phyloP scores from a whole-genome alignment of 1,140 invertebrate genomes.

The Solenopsis invicta region DNA sequence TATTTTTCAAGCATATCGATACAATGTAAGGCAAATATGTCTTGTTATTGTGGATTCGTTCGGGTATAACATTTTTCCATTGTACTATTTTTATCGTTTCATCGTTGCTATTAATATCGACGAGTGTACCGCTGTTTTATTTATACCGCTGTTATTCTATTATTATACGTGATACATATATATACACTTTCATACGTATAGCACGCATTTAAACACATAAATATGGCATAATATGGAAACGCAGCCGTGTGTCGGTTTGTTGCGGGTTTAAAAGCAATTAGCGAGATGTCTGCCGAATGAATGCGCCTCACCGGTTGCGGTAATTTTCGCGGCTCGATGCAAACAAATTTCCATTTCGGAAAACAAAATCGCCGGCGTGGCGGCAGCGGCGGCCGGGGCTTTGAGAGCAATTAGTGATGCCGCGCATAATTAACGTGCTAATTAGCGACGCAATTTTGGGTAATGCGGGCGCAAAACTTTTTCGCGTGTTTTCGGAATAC shows the following conservation, averaged over 20 bases:
- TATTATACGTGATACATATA: neutral
- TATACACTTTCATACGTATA: neutral
- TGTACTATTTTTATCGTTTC: neutral
- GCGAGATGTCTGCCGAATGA: constrained; percentile 56
- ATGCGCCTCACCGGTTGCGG: constrained; percentile 33
- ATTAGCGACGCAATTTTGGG: constrained; percentile 45
- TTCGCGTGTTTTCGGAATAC: constrained; percentile 38
- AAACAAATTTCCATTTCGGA: constrained; percentile 60
- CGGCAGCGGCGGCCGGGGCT: constrained; percentile 3
- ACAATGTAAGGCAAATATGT: neutral
- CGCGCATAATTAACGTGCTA: constrained; percentile 60
- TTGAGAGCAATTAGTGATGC: constrained; percentile 64
- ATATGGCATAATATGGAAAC: constrained; percentile 26
- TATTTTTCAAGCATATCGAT: too few species aligned
- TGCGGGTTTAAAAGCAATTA: constrained; percentile 58
- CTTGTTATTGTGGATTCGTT: neutral
- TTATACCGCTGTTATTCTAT: neutral
- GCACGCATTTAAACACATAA: constrained; percentile 17
- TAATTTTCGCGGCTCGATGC: constrained; percentile 63
- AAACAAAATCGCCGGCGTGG: constrained; percentile 46
- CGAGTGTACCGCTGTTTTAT: neutral
- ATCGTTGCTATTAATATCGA: neutral
- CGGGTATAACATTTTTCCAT: neutral
- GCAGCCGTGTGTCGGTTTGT: constrained; percentile 13
- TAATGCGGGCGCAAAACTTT: constrained; percentile 35